Evolutionary conservation across 2,888 invertebrate genomes (phyloP), one percentile per base, ranked within the genome.

Genomic region (Mythimna vitellina): DNA sequence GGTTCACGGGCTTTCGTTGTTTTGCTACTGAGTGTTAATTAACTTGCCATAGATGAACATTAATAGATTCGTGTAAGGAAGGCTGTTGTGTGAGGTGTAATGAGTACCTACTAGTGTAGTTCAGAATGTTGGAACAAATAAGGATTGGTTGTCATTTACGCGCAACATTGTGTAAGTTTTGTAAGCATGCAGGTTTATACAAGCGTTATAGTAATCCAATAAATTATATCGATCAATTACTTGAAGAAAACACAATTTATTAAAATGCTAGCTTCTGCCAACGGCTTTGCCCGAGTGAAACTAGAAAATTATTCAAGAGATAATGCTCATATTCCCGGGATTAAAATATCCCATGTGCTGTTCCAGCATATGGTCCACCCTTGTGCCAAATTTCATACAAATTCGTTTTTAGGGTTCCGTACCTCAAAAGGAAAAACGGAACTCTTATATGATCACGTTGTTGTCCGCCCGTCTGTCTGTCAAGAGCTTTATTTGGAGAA

Each of bases 1-100:
- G 82, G 93, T 92, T 93, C 92, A 93, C 85, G 91, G 92, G 83
- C 90, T 81, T 83, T 78, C 84, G 87, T 91, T 91, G 89, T 91
- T 91, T 91, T 87, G 89, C 91, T 89, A 90, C 91, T 83, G 87
- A 73, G 81, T 88, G 87, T 82, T 92, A 92, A 93, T 92, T 92
- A 92, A 86, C 84, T 58, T 67, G 70, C 83, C 78, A 82, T 86
- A 80, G 70, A 82, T 35, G 72, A 78, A 70, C 66, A 67, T 53
- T 71, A 81, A 77, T 80, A 78, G 71, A 78, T 83, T 79, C 76
- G 67, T 78, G 60, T 78, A 54, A 51, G 64, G 65, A 76, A 65
- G 67, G 35, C 58, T 69, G 38, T 32, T 69, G 62, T 61, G 38
- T 53, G 63, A 65, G 17, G 20, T 46, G 70, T 61, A 76, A 67